A percentile compares a stretch with the other conserved stretches of the same genome.
These are phyloP conservation scores for Hapalemur alaotrensis DNA, from an alignment of 2,797 vertebrate species.

Conservation along the genomic window DNA sequence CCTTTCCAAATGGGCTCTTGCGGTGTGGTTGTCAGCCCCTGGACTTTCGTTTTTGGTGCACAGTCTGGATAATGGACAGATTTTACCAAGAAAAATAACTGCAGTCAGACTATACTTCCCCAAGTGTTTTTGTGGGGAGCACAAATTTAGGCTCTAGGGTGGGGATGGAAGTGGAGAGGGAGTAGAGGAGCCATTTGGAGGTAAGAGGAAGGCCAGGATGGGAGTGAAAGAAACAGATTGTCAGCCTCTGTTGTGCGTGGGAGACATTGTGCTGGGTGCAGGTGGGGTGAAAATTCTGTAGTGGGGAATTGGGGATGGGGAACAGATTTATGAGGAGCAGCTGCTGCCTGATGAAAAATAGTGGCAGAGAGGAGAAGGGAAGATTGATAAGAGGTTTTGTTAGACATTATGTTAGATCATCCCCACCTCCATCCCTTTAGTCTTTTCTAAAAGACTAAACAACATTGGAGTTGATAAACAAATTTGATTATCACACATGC, in stretches of 20 bases:
- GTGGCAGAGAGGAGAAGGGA: background rate
- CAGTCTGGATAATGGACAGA: background rate
- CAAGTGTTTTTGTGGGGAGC: background rate
- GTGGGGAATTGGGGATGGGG: background rate
- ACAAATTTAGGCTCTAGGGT: background rate
- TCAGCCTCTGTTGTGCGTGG: background rate
- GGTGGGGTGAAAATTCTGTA: background rate
- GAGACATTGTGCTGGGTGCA: background rate
- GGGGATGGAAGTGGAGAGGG: background rate
- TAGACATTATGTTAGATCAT: background rate
- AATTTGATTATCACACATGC: background rate
- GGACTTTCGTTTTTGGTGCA: background rate
- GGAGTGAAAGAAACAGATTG: constrained; percentile 16
- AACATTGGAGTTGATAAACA: background rate
- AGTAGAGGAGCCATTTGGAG: background rate
- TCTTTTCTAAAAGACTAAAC: constrained; percentile 32
- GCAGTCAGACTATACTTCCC: background rate
- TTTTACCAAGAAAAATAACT: background rate
- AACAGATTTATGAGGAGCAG: background rate
- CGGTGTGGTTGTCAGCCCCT: background rate
- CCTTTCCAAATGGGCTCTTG: background rate
- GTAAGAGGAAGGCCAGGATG: background rate
- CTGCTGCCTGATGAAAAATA: background rate
- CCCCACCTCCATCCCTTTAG: background rate
- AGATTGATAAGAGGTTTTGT: background rate